phyloP scores from a whole-genome alignment of 2,888 invertebrate species.

The Nymphalis polychloros region DNA sequence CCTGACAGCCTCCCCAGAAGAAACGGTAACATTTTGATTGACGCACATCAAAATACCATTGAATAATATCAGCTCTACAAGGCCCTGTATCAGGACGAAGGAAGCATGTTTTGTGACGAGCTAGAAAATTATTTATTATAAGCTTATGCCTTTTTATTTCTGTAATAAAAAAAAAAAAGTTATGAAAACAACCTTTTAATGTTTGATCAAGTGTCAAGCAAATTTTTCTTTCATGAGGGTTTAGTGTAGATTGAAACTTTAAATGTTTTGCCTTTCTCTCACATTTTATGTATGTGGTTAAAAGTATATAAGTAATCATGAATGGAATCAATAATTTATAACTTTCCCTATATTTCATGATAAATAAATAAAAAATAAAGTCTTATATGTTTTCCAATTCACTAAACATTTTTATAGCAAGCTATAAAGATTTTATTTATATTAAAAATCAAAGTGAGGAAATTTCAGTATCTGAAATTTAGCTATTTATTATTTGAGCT shows the following conservation, averaged over 20 bases:
- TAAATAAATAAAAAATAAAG: neutral
- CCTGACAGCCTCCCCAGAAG: conserved; percentile 73
- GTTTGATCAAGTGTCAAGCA: conserved; percentile 51
- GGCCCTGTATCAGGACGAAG: conserved; percentile 69
- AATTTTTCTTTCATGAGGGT: conserved; percentile 43
- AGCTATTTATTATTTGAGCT: neutral
- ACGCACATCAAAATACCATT: conserved; percentile 66
- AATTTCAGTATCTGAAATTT: neutral
- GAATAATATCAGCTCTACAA: conserved; percentile 65
- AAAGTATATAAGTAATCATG: conserved; percentile 20
- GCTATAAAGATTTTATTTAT: conserved; percentile 5
- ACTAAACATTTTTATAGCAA: conserved; percentile 1
- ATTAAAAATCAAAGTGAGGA: neutral
- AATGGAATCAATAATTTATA: conserved; percentile 4
- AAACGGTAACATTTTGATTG: conserved; percentile 58
- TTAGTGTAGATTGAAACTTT: conserved; percentile 29
- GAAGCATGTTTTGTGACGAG: conserved; percentile 61
- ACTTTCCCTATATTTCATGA: neutral
- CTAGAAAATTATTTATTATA: conserved; percentile 41
- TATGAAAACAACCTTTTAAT: conserved; percentile 46
- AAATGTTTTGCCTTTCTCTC: conserved; percentile 23
- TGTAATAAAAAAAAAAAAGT: too few species aligned
- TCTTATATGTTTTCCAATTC: neutral
- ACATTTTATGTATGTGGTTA: conserved; percentile 14
- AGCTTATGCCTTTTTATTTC: neutral